Percentiles rank a stretch among this genome's conserved stretches.
These are phyloP conservation scores for Thecocarcelia acutangulata DNA, from an alignment of 2,888 invertebrate species.

Conservation along the genomic window DNA sequence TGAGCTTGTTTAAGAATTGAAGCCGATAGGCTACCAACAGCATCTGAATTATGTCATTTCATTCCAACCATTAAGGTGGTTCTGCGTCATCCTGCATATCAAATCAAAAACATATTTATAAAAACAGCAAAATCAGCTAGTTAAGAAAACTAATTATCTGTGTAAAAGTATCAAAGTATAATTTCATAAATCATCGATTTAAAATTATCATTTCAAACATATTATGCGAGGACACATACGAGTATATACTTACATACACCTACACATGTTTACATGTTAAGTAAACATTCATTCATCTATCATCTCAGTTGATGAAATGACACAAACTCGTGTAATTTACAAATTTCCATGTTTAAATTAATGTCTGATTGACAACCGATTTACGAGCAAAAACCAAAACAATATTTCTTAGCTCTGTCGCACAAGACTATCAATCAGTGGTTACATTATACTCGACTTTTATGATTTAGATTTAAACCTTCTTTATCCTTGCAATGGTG, in stretches of 20 bases:
- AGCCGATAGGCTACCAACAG: no score
- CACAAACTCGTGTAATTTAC: slow-evolving; percentile 56
- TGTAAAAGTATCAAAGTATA: no score
- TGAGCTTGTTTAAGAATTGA: no score
- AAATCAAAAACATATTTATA: no score
- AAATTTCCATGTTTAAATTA: slow-evolving; percentile 68
- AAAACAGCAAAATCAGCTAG: no score
- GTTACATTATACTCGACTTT: neutral
- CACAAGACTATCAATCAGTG: slow-evolving; percentile 1
- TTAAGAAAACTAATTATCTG: no score
- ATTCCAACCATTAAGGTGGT: no score
- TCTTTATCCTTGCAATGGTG: neutral
- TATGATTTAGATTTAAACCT: slow-evolving; percentile 28
- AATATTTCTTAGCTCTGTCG: neutral
- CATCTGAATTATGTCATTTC: no score
- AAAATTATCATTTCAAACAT: neutral
- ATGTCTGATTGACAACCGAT: slow-evolving; percentile 43
- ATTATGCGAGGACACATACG: neutral
- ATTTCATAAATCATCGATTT: slow-evolving; percentile 40
- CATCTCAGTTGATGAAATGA: slow-evolving; percentile 28
- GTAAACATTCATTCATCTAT: slow-evolving; percentile 42
- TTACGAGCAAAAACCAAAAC: slow-evolving; percentile 4
- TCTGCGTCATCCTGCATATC: no score
- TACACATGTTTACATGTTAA: no score
- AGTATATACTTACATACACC: neutral